phyloP scores from a whole-genome alignment of 2,797 vertebrate species.

The Pseudomugil tenellus region DNA sequence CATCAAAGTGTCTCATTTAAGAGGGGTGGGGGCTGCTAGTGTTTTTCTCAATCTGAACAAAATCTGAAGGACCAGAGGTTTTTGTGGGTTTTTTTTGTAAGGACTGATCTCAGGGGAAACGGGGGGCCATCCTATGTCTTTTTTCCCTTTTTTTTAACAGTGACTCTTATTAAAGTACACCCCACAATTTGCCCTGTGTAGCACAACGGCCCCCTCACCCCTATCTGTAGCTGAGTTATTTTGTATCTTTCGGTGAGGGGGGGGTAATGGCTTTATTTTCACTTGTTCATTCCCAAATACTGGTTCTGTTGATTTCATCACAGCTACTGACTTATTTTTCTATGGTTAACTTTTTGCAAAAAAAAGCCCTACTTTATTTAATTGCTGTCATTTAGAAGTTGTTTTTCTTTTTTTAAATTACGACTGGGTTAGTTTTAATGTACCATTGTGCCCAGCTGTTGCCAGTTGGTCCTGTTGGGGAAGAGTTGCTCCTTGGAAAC shows the following conservation, averaged over 20 bases:
- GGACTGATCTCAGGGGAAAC: conserved; percentile 72
- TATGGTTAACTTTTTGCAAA: conserved; percentile 47
- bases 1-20: conserved; percentile 36
- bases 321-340: conserved; percentile 75
- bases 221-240: conserved; percentile 63
- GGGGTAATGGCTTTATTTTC: conserved; percentile 21
- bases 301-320: conserved; percentile 47
- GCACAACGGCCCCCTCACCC: conserved; percentile 45
- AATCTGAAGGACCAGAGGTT: conserved; percentile 51
- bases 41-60: conserved; percentile 50
- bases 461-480: conserved; percentile 56
- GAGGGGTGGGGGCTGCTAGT: conserved; percentile 33
- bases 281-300: conserved; percentile 53
- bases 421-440: conserved; percentile 50
- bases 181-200: conserved; percentile 54
- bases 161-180: conserved; percentile 36
- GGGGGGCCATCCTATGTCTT: conserved; percentile 61
- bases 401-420: conserved; percentile 41
- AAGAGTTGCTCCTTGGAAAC: conserved; percentile 62
- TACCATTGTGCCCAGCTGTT: conserved; percentile 65
- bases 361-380: conserved; percentile 76
- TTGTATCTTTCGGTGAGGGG: conserved; percentile 29
- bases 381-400: conserved; percentile 64
- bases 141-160: conserved; percentile 11
- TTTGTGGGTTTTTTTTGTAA: conserved; percentile 48